Evolutionary conservation across 2,797 vertebrate species (phyloP).

Genomic region (Gastrophryne carolinensis): DNA sequence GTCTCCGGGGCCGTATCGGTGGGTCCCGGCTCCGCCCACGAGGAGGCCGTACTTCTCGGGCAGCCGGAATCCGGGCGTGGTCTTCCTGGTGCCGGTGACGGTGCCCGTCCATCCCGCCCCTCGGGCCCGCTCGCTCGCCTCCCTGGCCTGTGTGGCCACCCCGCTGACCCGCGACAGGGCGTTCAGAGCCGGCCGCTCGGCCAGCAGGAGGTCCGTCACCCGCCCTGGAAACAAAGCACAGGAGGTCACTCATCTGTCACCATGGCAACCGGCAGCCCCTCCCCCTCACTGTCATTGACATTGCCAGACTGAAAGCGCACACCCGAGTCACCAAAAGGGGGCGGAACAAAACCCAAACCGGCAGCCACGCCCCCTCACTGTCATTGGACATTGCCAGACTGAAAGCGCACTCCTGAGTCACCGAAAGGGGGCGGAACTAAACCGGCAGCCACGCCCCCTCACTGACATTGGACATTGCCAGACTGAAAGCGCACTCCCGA

Average conservation of each 20-base stretch:
- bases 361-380: too few relatives aligned
- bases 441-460: too few relatives aligned
- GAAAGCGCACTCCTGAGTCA: too few relatives aligned
- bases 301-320: background rate
- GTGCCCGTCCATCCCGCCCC: slow-evolving; percentile 69
- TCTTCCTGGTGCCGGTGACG: slow-evolving; percentile 82
- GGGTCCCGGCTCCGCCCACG: slow-evolving; percentile 73
- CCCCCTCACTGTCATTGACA: too few relatives aligned
- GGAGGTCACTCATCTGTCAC: background rate
- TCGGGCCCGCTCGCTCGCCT: slow-evolving; percentile 59
- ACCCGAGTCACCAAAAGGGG: background rate
- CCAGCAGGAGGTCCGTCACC: slow-evolving; percentile 69
- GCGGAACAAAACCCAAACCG: background rate
- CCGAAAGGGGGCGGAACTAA: too few relatives aligned
- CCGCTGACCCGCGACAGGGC: slow-evolving; percentile 79
- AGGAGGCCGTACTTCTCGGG: slow-evolving; percentile 83
- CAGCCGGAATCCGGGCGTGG: slow-evolving; percentile 83
- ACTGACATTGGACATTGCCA: too few relatives aligned
- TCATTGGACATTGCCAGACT: background rate
- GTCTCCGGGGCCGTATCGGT: slow-evolving; percentile 77
- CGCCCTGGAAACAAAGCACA: slow-evolving; percentile 50
- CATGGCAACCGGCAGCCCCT: background rate
- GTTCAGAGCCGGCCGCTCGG: slow-evolving; percentile 80
- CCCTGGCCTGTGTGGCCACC: slow-evolving; percentile 69
- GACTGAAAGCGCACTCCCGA: too few relatives aligned